A percentile compares a stretch with the other conserved stretches of the same genome.
Conservation (phyloP, 1,140 invertebrate genomes). For the Pseudomyrmex dendroicus region DNA sequence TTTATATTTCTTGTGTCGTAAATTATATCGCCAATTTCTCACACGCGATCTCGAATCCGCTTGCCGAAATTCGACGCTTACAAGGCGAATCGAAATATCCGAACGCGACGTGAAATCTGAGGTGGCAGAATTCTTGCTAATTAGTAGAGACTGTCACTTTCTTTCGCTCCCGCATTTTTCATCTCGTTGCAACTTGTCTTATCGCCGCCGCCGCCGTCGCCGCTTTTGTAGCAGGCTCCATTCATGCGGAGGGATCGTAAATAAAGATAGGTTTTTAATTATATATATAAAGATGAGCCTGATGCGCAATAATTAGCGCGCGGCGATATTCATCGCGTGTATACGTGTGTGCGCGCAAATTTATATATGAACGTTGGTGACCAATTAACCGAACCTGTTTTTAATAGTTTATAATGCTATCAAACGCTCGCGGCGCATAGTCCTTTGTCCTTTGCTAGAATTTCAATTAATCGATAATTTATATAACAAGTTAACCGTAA, state of each 20-base stretch:
- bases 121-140: too few species aligned
- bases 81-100: too few species aligned
- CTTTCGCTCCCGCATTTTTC: constrained; percentile 8
- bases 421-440: constrained; percentile 47
- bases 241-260: constrained; percentile 20
- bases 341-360: constrained; percentile 43
- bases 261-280: constrained; percentile 56
- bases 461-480: constrained; percentile 48
- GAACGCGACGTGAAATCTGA: too few species aligned
- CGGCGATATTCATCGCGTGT: constrained; percentile 8
- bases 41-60: too few species aligned
- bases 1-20: too few species aligned
- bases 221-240: constrained; percentile 3
- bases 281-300: constrained; percentile 39
- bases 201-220: too few species aligned
- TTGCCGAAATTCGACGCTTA: too few species aligned
- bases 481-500: background rate
- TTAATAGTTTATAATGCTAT: constrained; percentile 71
- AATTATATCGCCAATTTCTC: too few species aligned
- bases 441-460: constrained; percentile 54
- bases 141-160: constrained; percentile 20
- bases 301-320: constrained; percentile 65
- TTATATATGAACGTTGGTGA: constrained; percentile 43
- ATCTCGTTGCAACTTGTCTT: background rate
- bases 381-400: constrained; percentile 61